Conservation (phyloP, 2,797 vertebrate species). For the Allobates femoralis region DNA sequence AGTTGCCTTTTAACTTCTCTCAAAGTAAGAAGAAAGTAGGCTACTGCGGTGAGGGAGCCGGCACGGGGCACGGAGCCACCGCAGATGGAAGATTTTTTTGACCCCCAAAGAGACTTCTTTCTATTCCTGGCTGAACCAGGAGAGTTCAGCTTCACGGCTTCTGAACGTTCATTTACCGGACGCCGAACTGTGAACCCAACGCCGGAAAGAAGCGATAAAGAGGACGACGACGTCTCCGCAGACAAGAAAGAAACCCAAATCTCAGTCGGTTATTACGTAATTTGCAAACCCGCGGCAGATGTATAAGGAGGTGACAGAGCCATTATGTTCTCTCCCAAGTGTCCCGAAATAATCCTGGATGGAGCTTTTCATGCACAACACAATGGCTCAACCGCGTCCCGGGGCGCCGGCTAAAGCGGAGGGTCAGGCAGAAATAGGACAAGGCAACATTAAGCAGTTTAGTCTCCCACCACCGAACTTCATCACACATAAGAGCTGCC, state of each 20-base stretch:
- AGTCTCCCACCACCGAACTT: constrained; percentile 58
- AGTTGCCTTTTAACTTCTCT: not conserved
- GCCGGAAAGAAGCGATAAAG: not conserved
- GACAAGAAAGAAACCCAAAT: not conserved
- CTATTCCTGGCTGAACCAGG: constrained; percentile 14
- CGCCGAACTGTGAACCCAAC: not conserved
- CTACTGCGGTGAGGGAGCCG: not conserved
- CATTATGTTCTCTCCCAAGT: constrained; percentile 18
- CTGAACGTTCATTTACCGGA: constrained; percentile 6
- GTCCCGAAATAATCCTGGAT: constrained; percentile 9
- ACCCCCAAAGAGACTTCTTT: constrained; percentile 33
- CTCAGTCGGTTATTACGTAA: not conserved
- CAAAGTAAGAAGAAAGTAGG: constrained; percentile 9
- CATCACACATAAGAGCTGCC: constrained; percentile 12
- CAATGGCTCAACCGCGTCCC: not conserved
- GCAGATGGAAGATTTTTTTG: constrained; percentile 24
- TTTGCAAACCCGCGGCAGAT: not conserved
- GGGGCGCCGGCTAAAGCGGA: not conserved
- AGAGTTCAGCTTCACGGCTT: constrained; percentile 8
- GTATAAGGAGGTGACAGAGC: not conserved
- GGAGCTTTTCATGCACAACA: constrained; percentile 22
- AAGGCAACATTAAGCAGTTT: constrained; percentile 28
- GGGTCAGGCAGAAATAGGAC: constrained; percentile 30
- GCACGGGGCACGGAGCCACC: not conserved
- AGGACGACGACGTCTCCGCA: not conserved